Base-by-base conservation (phyloP, 2,797 vertebrate species). In the Thalassophryne amazonica region DNA sequence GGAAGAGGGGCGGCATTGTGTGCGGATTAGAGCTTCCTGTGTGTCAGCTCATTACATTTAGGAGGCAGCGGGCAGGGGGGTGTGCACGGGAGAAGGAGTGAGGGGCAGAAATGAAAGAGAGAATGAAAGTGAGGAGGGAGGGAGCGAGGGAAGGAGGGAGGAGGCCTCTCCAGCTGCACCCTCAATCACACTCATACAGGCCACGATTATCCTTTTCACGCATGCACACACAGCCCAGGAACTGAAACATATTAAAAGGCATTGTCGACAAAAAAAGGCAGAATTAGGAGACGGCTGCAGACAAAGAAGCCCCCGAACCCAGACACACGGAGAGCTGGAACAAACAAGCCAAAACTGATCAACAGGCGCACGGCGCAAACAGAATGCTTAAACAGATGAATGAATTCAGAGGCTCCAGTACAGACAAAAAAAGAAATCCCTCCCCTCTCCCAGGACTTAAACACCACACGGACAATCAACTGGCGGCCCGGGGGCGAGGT, bases 21-120 rank as follows among this genome's bases (percentile, higher is more conserved):
- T 78, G 52, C 75, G 89, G 91, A 91, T 91, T 92, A 92, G 85
- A 84, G 88, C 89, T 90, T 89, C 89, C 90, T 90, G 87, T 90
- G 88, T 92, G 89, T 89, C 87, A 87, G 85, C 84, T 88, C 80
- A 85, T 91, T 90, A 88, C 87, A 91, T 62, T 57, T 50, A 42
- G 51, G 78, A 50, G 73, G 67, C 51, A 59, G 57, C 29, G 20
- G 38, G 61, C 47, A 56, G 67, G 45, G 56, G 39, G 49, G 53
- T 62, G 74, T 23, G 13, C 9, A 21, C 20, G 9, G 60, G 39
- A 75, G 75, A 85, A 80, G 88, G 82, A 86, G 86, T 74, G 86
- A 88, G 84, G 76, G 85, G 80, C 79, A 71, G 69, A 87, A 90
- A 90, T 89, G 86, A 90, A 90, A 90, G 87, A 86, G 84, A 85